Conservation (phyloP, 2,797 vertebrate species). For the Knipowitschia caucasica region DNA sequence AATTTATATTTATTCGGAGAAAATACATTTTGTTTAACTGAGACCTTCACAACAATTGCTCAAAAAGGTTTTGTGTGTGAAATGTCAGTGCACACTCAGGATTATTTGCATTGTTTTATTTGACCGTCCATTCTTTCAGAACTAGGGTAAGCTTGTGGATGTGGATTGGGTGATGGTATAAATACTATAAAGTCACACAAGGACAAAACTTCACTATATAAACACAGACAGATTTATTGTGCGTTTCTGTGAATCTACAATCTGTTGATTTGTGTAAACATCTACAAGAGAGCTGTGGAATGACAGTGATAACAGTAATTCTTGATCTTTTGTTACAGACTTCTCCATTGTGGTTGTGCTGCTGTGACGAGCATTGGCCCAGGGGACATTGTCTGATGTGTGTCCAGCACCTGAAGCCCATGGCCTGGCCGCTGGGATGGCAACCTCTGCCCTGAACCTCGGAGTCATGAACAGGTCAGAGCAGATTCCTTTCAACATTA, state of each 20-base stretch:
- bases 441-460: constrained; percentile 67
- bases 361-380: constrained; percentile 37
- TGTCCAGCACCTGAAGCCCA: constrained; percentile 57
- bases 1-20: too few relatives aligned
- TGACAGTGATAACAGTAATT: not conserved
- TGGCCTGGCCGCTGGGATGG: constrained; percentile 69
- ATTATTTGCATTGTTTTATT: constrained; percentile 33
- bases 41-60: not conserved
- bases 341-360: not conserved
- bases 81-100: constrained; percentile 8
- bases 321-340: constrained; percentile 6
- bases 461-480: constrained; percentile 70
- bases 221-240: not conserved
- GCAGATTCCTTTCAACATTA: not conserved
- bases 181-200: not conserved
- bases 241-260: not conserved
- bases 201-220: not conserved
- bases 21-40: not conserved
- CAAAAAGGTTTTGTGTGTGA: constrained; percentile 4
- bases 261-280: constrained; percentile 3
- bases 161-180: not conserved
- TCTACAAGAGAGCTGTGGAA: not conserved
- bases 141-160: constrained; percentile 8
- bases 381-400: constrained; percentile 64
- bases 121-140: constrained; percentile 15